Evolutionary conservation across 2,888 invertebrate species (phyloP), one percentile per base, ranked within the genome.

Genomic region (Nomada goodeniana): DNA sequence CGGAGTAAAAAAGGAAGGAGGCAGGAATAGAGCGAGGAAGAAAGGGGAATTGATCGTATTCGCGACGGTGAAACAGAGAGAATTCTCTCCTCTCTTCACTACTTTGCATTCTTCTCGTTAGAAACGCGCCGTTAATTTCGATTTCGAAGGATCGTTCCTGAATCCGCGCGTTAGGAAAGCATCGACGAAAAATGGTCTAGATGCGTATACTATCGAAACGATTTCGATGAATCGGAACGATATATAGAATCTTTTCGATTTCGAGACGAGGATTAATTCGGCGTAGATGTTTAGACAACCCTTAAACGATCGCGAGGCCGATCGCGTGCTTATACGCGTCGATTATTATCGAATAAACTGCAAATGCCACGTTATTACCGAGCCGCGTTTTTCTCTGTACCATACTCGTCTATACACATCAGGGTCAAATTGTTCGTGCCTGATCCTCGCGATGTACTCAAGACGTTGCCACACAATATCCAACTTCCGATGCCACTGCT

Each of bases 41-140:
- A 83, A 65, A 61, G 55, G 55, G 68, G 81, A 74, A 82, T 82
- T 81, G 82, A 82, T 83, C 80, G 80, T 73, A 73, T 81, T 70
- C 81, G 79, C 80, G 79, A 78, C 72, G 79, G 77, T 59, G 77
- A 61, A 71, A 77, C 71, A 55, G 55, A 77, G 70, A 65, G 53
- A 64, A 53, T 26, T 4, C 47, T 64, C 47, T 70, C 47, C 47
- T 42, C 52, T 52, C 23, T 7, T 36, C 52, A 36, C 61, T 59
- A 71, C 36, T 70, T 76, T 70, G 63, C 69, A 64, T 76, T 79
- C 61, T 18, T 57, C 26, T 70, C n/a, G 65, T 80, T 57, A 2
- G 50, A 20, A 79, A 44, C 65, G 59, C 65, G 74, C 23, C 60
- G 74, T 74, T 67, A 74, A 77, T 74, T 74, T 67, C 52, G 59